Evolutionary conservation across 2,888 invertebrate genomes (phyloP).

Genomic region (Drosophila cognata): DNA sequence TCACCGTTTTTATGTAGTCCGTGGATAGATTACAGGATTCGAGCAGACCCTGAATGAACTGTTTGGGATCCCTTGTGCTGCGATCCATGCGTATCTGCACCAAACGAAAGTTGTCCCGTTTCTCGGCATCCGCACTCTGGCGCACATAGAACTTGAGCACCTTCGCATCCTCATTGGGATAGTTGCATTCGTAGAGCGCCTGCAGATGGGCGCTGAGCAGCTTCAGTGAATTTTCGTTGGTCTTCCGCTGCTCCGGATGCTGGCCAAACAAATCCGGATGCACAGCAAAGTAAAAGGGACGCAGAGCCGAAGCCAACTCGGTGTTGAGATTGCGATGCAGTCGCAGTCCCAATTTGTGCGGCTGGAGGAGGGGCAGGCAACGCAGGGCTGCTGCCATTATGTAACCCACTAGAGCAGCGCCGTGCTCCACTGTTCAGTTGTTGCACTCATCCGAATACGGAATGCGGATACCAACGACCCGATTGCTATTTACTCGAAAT

Average conservation of each 20-base stretch:
- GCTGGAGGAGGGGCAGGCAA: constrained; percentile 15
- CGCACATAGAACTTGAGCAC: constrained; percentile 92
- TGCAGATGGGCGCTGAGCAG: constrained; percentile 94
- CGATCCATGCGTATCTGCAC: constrained; percentile 90
- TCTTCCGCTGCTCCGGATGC: constrained; percentile 94
- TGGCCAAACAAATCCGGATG: constrained; percentile 98
- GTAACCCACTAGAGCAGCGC: constrained; percentile 56
- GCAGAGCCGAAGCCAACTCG: constrained; percentile 94
- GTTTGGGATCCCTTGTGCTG: constrained; percentile 89
- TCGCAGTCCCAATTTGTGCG: constrained; percentile 1
- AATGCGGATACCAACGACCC: constrained; percentile 17
- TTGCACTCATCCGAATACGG: constrained; percentile 36
- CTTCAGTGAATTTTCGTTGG: constrained; percentile 96
- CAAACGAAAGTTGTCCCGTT: constrained; percentile 87
- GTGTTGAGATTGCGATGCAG: constrained; percentile 40
- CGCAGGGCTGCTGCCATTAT: constrained; percentile 60
- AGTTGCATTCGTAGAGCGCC: constrained; percentile 88
- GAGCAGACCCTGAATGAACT: constrained; percentile 90
- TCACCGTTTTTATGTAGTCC: constrained; percentile 92
- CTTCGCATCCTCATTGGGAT: constrained; percentile 84
- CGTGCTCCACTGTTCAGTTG: constrained; percentile 21
- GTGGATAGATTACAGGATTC: constrained; percentile 93
- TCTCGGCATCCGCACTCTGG: constrained; percentile 67
- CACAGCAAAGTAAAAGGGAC: constrained; percentile 97
- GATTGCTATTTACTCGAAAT: constrained; percentile 35